phyloP scores from a whole-genome alignment of 1,140 invertebrate genomes.

The Zaprionus nigranus region DNA sequence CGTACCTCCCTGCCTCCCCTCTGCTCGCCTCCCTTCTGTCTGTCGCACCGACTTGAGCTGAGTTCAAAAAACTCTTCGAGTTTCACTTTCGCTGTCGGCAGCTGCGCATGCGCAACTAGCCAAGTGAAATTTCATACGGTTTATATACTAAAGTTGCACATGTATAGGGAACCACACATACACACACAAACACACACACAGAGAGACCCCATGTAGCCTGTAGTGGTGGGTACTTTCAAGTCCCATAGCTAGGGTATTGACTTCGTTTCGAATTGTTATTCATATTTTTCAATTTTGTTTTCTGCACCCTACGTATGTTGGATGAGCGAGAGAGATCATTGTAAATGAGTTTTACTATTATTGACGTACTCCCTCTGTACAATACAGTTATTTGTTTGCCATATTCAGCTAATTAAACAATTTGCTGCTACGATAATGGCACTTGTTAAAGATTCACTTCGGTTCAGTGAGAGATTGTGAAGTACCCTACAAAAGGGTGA shows the following conservation, averaged over 20 bases:
- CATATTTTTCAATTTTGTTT: not conserved
- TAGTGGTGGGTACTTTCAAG: constrained; percentile 15
- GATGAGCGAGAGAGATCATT: not conserved
- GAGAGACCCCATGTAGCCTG: not conserved
- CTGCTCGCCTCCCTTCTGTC: not conserved
- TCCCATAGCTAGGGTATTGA: constrained; percentile 45
- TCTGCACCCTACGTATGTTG: not conserved
- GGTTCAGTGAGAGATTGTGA: too few relatives aligned
- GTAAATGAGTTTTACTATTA: not conserved
- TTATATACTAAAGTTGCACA: not conserved
- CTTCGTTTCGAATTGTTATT: constrained; percentile 8
- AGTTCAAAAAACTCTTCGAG: constrained; percentile 76
- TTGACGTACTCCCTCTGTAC: not conserved
- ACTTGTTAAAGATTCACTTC: not conserved
- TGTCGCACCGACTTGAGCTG: constrained; percentile 26
- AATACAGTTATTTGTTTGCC: not conserved
- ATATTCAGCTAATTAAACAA: not conserved
- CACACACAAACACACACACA: constrained; percentile 3
- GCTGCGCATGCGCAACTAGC: constrained; percentile 56
- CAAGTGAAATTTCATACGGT: constrained; percentile 66
- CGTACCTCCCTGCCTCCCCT: not conserved
- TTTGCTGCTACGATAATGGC: not conserved
- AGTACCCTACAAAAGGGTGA: too few relatives aligned
- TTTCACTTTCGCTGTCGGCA: constrained; percentile 77
- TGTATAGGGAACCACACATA: not conserved